Conservation (phyloP, 1,140 invertebrate species). For the Lasaia peninsularis region DNA sequence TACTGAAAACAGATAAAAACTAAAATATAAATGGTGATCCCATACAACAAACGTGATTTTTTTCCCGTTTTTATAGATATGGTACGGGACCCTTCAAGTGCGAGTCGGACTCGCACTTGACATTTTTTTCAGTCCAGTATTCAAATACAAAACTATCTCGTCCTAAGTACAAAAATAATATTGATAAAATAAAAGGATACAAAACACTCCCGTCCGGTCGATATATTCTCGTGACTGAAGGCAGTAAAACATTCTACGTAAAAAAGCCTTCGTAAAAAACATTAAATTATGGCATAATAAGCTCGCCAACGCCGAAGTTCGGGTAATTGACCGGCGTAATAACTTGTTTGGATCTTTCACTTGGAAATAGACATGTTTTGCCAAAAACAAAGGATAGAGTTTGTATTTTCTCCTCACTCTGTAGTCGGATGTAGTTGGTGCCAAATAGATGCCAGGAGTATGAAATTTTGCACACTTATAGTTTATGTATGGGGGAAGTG, state of each 20-base stretch:
- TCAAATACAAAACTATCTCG: too few species aligned
- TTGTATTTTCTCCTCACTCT: not conserved
- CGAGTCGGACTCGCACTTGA: too few species aligned
- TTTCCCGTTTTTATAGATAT: too few species aligned
- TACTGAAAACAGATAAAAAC: too few species aligned
- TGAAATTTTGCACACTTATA: too few species aligned
- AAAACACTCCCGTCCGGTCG: constrained; percentile 45
- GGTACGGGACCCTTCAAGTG: too few species aligned
- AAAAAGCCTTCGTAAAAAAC: constrained; percentile 57
- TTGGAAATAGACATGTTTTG: constrained; percentile 46
- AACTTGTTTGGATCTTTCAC: constrained; percentile 55
- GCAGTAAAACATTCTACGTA: constrained; percentile 52
- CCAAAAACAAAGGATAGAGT: not conserved
- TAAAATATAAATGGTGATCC: too few species aligned
- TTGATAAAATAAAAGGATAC: constrained; percentile 1
- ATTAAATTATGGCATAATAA: constrained; percentile 71
- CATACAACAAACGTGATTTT: too few species aligned
- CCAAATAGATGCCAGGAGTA: too few species aligned
- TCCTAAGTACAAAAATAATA: not conserved
- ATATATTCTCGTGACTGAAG: constrained; percentile 59
- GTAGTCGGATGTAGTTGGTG: too few species aligned
- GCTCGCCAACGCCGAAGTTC: constrained; percentile 45
- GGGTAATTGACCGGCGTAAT: constrained; percentile 55
- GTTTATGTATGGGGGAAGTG: too few species aligned
- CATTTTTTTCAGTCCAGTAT: too few species aligned